phyloP scores from a whole-genome alignment of 2,888 invertebrate species.

The Epinotia nisella region DNA sequence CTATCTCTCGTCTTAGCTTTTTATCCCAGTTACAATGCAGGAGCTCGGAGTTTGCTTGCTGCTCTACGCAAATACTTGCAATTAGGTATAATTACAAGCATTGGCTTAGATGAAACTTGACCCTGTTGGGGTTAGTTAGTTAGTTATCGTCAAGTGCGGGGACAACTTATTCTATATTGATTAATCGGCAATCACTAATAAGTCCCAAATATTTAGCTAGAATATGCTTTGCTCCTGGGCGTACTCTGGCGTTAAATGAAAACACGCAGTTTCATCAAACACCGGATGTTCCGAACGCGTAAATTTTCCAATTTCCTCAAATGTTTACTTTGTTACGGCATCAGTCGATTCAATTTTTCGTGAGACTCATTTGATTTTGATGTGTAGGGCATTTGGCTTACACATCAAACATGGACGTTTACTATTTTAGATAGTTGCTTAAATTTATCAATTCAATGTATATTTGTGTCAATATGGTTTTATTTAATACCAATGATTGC shows the following conservation, averaged over 20 bases:
- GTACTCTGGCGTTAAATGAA: neutral
- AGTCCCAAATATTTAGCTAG: neutral
- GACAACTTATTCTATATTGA: neutral
- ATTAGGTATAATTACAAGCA: no score
- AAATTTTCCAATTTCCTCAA: constrained; percentile 14
- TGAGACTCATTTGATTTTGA: neutral
- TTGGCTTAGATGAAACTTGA: no score
- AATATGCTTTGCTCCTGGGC: neutral
- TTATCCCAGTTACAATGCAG: no score
- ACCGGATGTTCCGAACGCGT: constrained; percentile 5
- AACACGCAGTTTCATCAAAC: constrained; percentile 1
- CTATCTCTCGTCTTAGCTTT: no score
- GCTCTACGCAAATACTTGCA: no score
- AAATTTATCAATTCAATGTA: no score
- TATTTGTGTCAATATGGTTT: neutral
- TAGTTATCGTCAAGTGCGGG: neutral
- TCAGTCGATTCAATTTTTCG: neutral
- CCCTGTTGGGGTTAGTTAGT: neutral
- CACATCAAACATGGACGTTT: neutral
- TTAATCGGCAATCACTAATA: neutral
- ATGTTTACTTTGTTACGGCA: neutral
- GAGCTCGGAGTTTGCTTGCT: no score
- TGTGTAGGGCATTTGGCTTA: no score
- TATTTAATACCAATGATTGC: neutral
- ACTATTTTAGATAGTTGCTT: no score